Evolutionary conservation across 1,140 invertebrate genomes (phyloP).

Genomic region (Drosophila sturtevanti): DNA sequence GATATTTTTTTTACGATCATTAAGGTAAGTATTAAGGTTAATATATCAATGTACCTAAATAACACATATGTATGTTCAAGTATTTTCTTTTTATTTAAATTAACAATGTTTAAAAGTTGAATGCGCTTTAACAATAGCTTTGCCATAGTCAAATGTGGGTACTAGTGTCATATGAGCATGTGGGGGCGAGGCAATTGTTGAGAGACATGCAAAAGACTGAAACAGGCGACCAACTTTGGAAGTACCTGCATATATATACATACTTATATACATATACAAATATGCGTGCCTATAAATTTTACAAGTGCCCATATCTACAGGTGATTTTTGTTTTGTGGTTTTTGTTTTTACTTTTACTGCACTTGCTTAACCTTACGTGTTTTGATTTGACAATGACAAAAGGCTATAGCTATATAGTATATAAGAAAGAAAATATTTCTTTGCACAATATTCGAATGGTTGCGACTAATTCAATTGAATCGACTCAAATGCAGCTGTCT

Average conservation of each 20-base stretch:
- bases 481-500: conserved; percentile 15
- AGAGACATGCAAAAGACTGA: neutral
- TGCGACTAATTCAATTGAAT: conserved; percentile 45
- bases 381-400: conserved; percentile 31
- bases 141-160: neutral
- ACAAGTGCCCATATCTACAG: neutral
- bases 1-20: neutral
- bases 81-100: too few species aligned
- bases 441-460: conserved; percentile 24
- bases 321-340: neutral
- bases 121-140: conserved; percentile 18
- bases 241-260: neutral
- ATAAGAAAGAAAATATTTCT: conserved; percentile 28
- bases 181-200: neutral
- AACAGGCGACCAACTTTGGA: neutral
- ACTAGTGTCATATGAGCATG: neutral
- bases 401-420: neutral
- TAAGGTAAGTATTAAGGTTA: conserved; percentile 1
- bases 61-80: neutral
- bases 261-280: neutral
- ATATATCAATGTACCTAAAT: neutral
- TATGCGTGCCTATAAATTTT: neutral
- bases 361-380: conserved; percentile 49
- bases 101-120: conserved; percentile 25
- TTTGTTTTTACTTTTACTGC: conserved; percentile 8